Base-by-base conservation (phyloP, 2,797 vertebrate genomes). In the Manis javanica region DNA sequence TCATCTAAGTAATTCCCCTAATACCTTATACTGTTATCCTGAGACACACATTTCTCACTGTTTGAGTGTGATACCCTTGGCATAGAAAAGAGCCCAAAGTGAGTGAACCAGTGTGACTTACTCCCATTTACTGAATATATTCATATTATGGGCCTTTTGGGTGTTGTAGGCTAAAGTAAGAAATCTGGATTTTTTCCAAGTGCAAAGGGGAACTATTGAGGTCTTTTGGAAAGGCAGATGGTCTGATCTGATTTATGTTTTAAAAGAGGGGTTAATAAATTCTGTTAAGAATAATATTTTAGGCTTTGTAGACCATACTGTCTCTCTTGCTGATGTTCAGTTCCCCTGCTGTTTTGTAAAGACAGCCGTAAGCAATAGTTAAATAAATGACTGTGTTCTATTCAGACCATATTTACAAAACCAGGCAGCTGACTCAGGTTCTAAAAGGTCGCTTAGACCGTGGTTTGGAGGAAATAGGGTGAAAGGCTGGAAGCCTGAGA, bases 391-490 rank as follows among this genome's bases (percentile, higher is more conserved):
- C 14, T 46, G 46, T 85, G 19, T 77, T 93, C 24, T n/a, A 83
- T 66, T 59, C 61, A 89, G 82, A 49, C 15, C 82, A 87, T 87
- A n/a, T 51, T 87, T 84, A 49, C 49, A 74, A 68, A 92, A 66
- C 2, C 51, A 42, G 51, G 29, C 64, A 55, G 24, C 72, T 31
- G 18, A 64, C 7, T 96, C 21, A 46, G 74, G 49, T 75, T 88
- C 89, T 91, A 86, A 91, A 95, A 68, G 24, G 2, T 37, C 51
- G 16, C 57, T 53, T 68, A 79, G 63, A 88, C 51, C 46, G 26
- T 42, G 63, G 55, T 71, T 39, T 24, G 39, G 53, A 18, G 2
- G 57, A 26, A 10, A 13, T 51, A 49, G 29, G 16, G 46, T 46
- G 21, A n/a, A 77, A 85, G 6, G 34, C n/a, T 21, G 3, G 39